A percentile compares a stretch with the other conserved stretches of the same genome.
phyloP scores from a whole-genome alignment of 2,888 invertebrate genomes.

The Calliphora vomitoria region DNA sequence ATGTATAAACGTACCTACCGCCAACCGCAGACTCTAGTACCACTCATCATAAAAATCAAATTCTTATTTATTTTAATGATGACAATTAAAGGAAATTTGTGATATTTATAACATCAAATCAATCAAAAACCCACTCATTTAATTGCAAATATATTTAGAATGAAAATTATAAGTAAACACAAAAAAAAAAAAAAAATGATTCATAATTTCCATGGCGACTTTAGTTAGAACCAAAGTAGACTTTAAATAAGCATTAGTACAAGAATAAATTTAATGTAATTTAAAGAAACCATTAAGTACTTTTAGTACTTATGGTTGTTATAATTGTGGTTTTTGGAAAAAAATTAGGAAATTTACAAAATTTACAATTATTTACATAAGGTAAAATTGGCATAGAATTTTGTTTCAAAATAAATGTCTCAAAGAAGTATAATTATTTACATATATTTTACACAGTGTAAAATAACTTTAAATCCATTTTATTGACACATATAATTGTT shows the following conservation, averaged over 20 bases:
- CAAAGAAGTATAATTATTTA: too few relatives aligned
- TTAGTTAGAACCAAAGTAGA: background rate
- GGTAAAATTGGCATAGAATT: background rate
- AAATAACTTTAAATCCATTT: too few relatives aligned
- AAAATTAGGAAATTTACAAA: background rate
- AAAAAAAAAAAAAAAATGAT: background rate
- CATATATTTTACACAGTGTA: too few relatives aligned
- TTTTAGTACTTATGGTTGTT: too few relatives aligned
- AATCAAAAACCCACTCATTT: slow-evolving; percentile 47
- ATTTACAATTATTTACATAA: background rate
- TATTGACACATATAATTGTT: too few relatives aligned
- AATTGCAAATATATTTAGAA: slow-evolving; percentile 18
- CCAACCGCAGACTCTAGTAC: background rate
- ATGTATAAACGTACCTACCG: background rate
- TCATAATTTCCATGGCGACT: background rate
- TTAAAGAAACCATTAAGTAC: background rate
- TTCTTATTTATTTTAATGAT: slow-evolving; percentile 17
- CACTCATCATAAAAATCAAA: slow-evolving; percentile 3
- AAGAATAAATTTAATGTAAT: background rate
- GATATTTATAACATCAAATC: slow-evolving; percentile 43
- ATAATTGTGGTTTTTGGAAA: background rate
- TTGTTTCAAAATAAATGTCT: too few relatives aligned
- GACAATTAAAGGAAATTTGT: slow-evolving; percentile 45
- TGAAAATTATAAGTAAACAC: background rate
- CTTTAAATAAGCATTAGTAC: background rate